Conservation (phyloP, 2,888 invertebrate species). For the Mellilla xanthometata region DNA sequence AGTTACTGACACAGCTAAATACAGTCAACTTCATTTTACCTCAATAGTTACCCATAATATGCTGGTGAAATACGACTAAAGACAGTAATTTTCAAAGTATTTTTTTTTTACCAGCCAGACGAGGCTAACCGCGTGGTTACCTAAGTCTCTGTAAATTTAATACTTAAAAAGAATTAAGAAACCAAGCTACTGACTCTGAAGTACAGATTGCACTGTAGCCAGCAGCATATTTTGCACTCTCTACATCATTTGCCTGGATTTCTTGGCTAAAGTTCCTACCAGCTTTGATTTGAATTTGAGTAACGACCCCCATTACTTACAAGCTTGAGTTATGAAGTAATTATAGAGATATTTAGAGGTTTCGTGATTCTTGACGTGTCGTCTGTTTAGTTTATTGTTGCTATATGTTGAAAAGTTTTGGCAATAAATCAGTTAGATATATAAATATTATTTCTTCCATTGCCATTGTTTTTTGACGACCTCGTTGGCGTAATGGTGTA, state of each 20-base stretch:
- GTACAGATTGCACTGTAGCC: conserved; percentile 1
- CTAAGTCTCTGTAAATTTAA: too few relatives aligned
- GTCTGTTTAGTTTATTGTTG: background rate
- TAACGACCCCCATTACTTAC: conserved; percentile 13
- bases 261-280: conserved; percentile 11
- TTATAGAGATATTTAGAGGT: conserved; percentile 2
- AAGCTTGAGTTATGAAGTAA: conserved; percentile 7
- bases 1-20: too few relatives aligned
- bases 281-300: conserved; percentile 16
- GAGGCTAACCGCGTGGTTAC: too few relatives aligned
- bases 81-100: too few relatives aligned
- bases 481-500: too few relatives aligned
- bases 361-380: background rate
- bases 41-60: too few relatives aligned
- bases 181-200: conserved; percentile 6
- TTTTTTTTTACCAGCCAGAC: too few relatives aligned
- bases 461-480: too few relatives aligned
- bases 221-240: conserved; percentile 10
- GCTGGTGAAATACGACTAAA: too few relatives aligned
- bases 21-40: too few relatives aligned
- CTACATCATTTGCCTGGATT: conserved; percentile 9
- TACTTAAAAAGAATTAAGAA: too few relatives aligned
- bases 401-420: background rate
- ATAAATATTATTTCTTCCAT: background rate
- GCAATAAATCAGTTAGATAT: background rate